Evolutionary conservation across 2,113 vertebrate genomes (phyloP).

Genomic region (Hyperopisus bebe): DNA sequence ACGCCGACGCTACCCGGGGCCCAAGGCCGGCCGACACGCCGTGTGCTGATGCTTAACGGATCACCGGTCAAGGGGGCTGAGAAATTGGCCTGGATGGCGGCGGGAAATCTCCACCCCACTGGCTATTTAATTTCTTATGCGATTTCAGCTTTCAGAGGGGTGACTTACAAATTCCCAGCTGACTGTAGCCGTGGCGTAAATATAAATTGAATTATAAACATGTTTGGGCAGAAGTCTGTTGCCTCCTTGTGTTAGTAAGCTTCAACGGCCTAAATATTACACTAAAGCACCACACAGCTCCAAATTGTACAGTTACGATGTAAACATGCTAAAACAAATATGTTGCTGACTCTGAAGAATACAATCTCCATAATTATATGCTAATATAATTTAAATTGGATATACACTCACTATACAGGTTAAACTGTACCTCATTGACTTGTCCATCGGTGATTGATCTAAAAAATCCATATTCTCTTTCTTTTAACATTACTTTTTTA

Average conservation of each 20-base stretch:
- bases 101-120: not conserved
- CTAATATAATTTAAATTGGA: constrained; percentile 12
- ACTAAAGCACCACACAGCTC: not conserved
- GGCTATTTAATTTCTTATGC: constrained; percentile 9
- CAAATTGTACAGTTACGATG: not conserved
- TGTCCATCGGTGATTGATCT: constrained; percentile 9
- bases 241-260: not conserved
- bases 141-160: constrained; percentile 3
- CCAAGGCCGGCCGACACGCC: not conserved
- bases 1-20: not conserved
- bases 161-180: constrained; percentile 6
- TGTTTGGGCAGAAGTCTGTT: not conserved
- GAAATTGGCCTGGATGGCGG: constrained; percentile 1
- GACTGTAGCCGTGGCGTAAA: not conserved
- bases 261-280: not conserved
- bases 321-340: not conserved
- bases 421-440: not conserved
- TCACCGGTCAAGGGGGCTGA: not conserved
- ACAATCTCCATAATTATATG: not conserved
- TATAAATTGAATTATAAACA: not conserved
- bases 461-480: constrained; percentile 23
- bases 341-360: not conserved
- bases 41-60: not conserved
- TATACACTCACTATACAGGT: not conserved
- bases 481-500: constrained; percentile 25